Percentiles rank a stretch among this genome's conserved stretches.
Conservation (phyloP, 2,797 vertebrate species). For the Mergus octosetaceus region DNA sequence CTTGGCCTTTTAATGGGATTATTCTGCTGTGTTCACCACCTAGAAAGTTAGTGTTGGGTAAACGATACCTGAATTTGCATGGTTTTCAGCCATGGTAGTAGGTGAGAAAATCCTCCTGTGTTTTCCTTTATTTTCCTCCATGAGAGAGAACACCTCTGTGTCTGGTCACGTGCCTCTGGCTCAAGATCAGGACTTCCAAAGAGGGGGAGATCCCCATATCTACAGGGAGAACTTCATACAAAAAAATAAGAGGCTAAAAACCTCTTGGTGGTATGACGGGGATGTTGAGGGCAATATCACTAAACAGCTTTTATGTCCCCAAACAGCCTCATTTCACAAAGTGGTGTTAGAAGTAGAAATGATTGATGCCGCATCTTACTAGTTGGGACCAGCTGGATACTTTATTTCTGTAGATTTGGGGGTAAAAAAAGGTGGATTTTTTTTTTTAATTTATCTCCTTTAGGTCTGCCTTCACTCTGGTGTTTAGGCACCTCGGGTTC, state of each 20-base stretch:
- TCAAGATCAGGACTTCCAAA: neutral
- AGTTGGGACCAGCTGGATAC: neutral
- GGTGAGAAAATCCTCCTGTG: neutral
- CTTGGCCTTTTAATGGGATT: slow-evolving; percentile 21
- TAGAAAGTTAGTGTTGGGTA: neutral
- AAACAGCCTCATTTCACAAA: neutral
- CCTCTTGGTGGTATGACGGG: neutral
- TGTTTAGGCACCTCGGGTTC: neutral
- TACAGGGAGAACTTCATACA: neutral
- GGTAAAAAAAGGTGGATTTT: neutral
- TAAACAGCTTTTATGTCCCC: neutral
- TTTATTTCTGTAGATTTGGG: neutral
- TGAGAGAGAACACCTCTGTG: neutral
- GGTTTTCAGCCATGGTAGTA: neutral
- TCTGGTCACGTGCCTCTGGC: fast-evolving
- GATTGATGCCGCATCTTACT: neutral
- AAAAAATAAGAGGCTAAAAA: neutral
- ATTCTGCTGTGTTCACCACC: slow-evolving; percentile 28
- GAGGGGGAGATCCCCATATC: neutral
- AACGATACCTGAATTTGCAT: neutral
- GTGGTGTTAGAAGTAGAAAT: neutral
- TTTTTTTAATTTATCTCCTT: neutral
- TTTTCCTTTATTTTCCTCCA: neutral
- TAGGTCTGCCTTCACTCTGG: neutral
- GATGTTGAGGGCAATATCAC: neutral